phyloP scores from a whole-genome alignment of 2,797 vertebrate species.

The Neosilurus mollespiculum region DNA sequence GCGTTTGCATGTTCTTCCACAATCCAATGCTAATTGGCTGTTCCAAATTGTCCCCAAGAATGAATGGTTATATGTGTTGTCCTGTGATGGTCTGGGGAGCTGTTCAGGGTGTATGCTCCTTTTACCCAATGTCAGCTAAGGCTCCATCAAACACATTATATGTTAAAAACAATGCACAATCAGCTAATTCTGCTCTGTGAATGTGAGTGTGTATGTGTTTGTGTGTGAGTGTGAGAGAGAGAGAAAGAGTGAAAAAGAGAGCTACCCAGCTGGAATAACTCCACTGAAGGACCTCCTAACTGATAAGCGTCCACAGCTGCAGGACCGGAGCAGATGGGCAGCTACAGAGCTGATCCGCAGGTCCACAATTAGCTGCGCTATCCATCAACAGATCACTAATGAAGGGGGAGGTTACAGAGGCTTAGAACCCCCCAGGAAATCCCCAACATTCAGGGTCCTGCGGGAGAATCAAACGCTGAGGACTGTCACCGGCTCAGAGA shows the following conservation, averaged over 20 bases:
- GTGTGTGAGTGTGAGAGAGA: constrained; percentile 11
- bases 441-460: constrained; percentile 40
- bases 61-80: too few relatives aligned
- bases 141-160: background rate
- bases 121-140: too few relatives aligned
- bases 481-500: constrained; percentile 40
- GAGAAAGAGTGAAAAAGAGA: background rate
- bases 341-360: constrained; percentile 38
- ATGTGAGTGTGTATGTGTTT: background rate
- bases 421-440: constrained; percentile 50
- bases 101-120: too few relatives aligned
- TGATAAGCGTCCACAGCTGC: constrained; percentile 56
- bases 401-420: constrained; percentile 42
- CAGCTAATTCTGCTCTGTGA: constrained; percentile 28
- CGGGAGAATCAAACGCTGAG: constrained; percentile 40
- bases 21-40: too few relatives aligned
- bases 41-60: too few relatives aligned
- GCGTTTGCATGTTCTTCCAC: too few relatives aligned
- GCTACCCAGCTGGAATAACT: constrained; percentile 52
- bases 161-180: constrained; percentile 26
- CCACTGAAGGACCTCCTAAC: constrained; percentile 50
- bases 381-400: constrained; percentile 58
- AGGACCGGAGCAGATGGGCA: constrained; percentile 48
- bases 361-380: constrained; percentile 52
- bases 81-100: too few relatives aligned